These are phyloP conservation scores for Eulemur macaco DNA, from an alignment of 2,113 vertebrate genomes.

Conservation along the genomic window DNA sequence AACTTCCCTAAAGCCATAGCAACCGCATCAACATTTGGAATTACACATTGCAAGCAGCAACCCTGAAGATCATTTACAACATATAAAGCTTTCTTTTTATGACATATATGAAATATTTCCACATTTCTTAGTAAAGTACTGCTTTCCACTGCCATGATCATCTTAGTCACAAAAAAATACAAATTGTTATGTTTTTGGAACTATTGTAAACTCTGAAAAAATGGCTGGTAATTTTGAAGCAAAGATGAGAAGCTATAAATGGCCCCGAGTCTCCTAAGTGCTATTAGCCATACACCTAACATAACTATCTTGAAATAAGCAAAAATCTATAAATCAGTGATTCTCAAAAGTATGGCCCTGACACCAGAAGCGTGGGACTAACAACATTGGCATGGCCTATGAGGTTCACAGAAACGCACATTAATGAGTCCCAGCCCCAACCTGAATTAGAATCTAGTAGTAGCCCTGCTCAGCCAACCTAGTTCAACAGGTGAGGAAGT, in stretches of 20 bases:
- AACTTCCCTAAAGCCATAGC: neutral
- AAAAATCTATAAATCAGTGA: neutral
- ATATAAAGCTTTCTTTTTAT: constrained; percentile 6
- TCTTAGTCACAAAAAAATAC: constrained; percentile 27
- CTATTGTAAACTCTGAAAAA: constrained; percentile 6
- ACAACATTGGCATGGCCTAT: fast-evolving
- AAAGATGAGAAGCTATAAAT: constrained; percentile 14
- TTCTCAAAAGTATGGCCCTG: neutral
- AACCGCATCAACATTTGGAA: constrained; percentile 36
- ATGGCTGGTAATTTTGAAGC: constrained; percentile 22
- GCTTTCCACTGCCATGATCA: neutral
- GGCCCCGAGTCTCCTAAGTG: neutral
- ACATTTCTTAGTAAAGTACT: neutral
- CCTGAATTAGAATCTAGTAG: neutral
- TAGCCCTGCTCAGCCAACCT: neutral
- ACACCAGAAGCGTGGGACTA: neutral
- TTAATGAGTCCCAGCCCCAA: fast-evolving
- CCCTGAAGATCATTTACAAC: neutral
- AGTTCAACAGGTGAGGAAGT: neutral
- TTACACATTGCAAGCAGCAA: neutral
- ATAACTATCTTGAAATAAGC: neutral
- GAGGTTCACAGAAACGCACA: neutral
- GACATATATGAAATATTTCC: neutral
- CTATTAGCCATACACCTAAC: neutral
- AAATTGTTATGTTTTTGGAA: neutral